Evolutionary conservation across 2,888 invertebrate genomes (phyloP).

Genomic region (Nineta flava): DNA sequence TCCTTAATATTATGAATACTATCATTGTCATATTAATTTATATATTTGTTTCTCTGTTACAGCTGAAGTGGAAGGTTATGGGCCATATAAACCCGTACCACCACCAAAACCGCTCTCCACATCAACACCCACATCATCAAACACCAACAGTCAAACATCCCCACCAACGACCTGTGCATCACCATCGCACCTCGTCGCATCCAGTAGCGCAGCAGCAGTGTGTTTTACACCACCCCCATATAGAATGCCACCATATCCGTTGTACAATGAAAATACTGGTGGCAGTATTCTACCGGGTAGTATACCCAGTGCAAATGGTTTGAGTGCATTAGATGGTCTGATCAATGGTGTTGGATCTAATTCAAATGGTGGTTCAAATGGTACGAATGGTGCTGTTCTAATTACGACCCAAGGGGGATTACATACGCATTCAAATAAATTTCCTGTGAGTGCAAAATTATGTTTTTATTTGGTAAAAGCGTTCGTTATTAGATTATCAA

Average conservation of each 20-base stretch:
- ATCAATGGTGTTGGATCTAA: slow-evolving; percentile 11
- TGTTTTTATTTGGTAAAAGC: no score
- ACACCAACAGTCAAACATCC: slow-evolving; percentile 10
- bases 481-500: no score
- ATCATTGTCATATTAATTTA: no score
- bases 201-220: not conserved
- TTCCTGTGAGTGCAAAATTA: slow-evolving; percentile 44
- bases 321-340: slow-evolving; percentile 16
- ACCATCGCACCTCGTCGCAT: no score
- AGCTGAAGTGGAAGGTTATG: slow-evolving; percentile 37
- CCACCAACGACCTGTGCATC: not conserved
- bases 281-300: slow-evolving; percentile 34
- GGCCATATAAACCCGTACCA: slow-evolving; percentile 41
- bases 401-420: slow-evolving; percentile 30
- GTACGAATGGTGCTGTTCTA: slow-evolving; percentile 15
- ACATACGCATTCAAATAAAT: slow-evolving; percentile 64
- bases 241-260: slow-evolving; percentile 52
- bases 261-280: slow-evolving; percentile 37
- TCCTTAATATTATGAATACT: no score
- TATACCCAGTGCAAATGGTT: slow-evolving; percentile 27
- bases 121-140: slow-evolving; percentile 22
- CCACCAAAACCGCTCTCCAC: slow-evolving; percentile 40
- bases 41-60: slow-evolving; percentile 17
- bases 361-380: not conserved
- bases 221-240: slow-evolving; percentile 35